phyloP scores from a whole-genome alignment of 2,113 vertebrate genomes.

The Cynocephalus volans region DNA sequence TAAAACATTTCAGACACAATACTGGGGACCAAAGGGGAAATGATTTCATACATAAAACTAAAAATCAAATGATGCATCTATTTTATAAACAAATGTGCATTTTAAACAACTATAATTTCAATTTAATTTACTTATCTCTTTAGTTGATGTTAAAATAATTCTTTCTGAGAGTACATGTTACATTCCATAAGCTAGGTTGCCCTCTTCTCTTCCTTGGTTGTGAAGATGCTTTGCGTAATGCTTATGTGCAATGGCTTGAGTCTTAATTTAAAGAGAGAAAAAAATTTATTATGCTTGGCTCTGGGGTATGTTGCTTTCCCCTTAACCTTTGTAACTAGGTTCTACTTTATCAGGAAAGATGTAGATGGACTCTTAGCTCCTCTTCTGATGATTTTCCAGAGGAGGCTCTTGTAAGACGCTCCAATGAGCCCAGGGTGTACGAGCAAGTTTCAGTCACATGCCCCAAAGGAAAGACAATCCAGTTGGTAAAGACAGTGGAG shows the following conservation, averaged over 20 bases:
- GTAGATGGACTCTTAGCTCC: background rate
- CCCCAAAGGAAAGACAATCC: background rate
- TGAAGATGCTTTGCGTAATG: background rate
- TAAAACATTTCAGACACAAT: slow-evolving; percentile 12
- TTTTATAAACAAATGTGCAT: background rate
- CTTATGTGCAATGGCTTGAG: background rate
- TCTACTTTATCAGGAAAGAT: background rate
- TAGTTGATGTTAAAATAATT: background rate
- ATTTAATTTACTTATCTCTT: slow-evolving; percentile 24
- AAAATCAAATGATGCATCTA: background rate
- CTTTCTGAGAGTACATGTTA: background rate
- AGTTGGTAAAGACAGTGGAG: background rate
- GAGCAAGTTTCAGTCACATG: background rate
- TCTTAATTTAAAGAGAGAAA: slow-evolving; percentile 20
- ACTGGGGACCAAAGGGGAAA: background rate
- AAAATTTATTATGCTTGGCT: background rate
- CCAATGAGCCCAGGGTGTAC: background rate
- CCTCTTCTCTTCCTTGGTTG: background rate
- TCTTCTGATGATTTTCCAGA: background rate
- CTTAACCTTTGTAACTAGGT: background rate
- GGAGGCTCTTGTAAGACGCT: background rate
- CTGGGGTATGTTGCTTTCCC: background rate
- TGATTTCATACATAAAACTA: background rate
- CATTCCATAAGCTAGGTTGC: background rate
- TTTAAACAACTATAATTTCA: background rate